A percentile compares a stretch with the other conserved stretches of the same genome.
Evolutionary conservation across 1,140 invertebrate species (phyloP).

Genomic region (Sycophaga agraensis): DNA sequence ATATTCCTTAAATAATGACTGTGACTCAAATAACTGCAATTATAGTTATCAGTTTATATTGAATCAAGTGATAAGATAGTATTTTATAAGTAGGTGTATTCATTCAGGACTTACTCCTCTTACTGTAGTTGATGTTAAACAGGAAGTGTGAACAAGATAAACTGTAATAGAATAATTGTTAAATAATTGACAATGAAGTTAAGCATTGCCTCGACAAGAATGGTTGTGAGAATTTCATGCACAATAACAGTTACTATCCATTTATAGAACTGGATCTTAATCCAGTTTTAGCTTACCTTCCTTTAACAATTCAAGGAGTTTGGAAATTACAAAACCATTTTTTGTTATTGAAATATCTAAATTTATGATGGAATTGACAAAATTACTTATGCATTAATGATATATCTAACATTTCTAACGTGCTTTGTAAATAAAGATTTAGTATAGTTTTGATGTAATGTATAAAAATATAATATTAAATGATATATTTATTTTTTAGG

Average conservation of each 20-base stretch:
- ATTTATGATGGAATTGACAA: not conserved
- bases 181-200: not conserved
- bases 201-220: not conserved
- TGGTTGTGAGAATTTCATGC: not conserved
- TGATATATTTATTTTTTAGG: not conserved
- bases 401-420: not conserved
- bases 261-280: not conserved
- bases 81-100: no score
- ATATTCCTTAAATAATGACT: no score
- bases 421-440: not conserved
- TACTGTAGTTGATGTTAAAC: not conserved
- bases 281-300: constrained; percentile 2
- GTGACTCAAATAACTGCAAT: no score
- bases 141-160: not conserved
- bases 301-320: not conserved
- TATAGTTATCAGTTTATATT: no score
- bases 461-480: not conserved
- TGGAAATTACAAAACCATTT: not conserved
- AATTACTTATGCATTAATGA: no score
- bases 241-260: not conserved
- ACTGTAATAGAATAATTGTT: not conserved
- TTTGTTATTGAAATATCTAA: not conserved
- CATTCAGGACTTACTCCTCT: no score
- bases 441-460: no score
- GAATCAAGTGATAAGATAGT: no score